These are phyloP conservation scores for Gonocerus acuteangulatus DNA, from an alignment of 2,888 invertebrate species.

Conservation along the genomic window DNA sequence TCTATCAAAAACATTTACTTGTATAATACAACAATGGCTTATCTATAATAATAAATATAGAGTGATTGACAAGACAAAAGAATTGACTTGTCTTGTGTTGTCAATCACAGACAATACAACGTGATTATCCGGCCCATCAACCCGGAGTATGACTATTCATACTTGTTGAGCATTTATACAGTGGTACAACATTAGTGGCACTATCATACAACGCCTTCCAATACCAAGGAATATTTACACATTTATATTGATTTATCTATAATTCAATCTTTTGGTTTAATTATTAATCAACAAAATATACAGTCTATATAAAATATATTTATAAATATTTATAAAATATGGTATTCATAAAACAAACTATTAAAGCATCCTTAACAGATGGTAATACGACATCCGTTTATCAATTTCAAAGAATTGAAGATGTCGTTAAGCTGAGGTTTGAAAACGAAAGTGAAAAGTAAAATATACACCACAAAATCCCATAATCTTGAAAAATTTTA, in stretches of 20 bases:
- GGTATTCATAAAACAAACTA: slow-evolving; percentile 14
- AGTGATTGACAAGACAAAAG: slow-evolving; percentile 29
- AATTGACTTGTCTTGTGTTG: slow-evolving; percentile 24
- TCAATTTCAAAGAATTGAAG: slow-evolving; percentile 10
- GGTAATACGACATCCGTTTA: slow-evolving; percentile 18
- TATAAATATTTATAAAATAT: slow-evolving; percentile 22
- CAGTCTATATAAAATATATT: slow-evolving; percentile 26
- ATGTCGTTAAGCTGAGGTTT: not conserved
- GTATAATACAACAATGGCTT: not conserved
- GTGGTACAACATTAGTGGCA: slow-evolving; percentile 24
- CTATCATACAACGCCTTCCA: slow-evolving; percentile 26
- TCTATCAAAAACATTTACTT: not conserved
- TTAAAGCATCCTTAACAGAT: slow-evolving; percentile 24
- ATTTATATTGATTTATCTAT: slow-evolving; percentile 5
- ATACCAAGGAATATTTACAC: slow-evolving; percentile 14
- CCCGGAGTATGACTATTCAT: slow-evolving; percentile 7
- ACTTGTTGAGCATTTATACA: slow-evolving; percentile 23
- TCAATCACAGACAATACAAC: slow-evolving; percentile 20
- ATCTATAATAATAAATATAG: not conserved
- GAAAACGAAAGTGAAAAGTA: not conserved
- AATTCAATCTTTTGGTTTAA: slow-evolving; percentile 11
- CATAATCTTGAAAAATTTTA: not conserved
- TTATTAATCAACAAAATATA: slow-evolving; percentile 15
- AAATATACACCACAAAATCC: not conserved
- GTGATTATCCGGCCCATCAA: not conserved